phyloP scores from a whole-genome alignment of 2,113 vertebrate species.

The Scophthalmus maximus region DNA sequence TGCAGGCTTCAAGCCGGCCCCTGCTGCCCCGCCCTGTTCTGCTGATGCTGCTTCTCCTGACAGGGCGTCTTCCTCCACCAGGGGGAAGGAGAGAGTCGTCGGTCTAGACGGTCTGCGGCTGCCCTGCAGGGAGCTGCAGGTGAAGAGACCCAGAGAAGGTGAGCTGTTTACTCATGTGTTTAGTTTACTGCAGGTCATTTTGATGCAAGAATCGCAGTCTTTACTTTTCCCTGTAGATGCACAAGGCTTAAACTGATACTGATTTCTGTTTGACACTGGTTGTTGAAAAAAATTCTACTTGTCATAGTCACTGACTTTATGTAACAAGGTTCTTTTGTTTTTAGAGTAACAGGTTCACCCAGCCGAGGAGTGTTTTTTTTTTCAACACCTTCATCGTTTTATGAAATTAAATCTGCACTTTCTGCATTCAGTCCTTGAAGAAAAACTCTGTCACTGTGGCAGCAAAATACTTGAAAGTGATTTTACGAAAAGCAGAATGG shows the following conservation, averaged over 20 bases:
- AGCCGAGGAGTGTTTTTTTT: not conserved
- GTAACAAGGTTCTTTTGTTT: not conserved
- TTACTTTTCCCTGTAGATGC: not conserved
- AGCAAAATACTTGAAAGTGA: not conserved
- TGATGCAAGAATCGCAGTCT: not conserved
- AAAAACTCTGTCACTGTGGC: not conserved
- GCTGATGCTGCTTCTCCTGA: constrained; percentile 46
- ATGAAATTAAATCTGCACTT: not conserved
- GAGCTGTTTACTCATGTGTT: not conserved
- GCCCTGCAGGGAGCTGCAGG: constrained; percentile 77
- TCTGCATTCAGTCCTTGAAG: not conserved
- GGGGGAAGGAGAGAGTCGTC: constrained; percentile 84
- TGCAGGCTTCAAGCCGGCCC: constrained; percentile 5
- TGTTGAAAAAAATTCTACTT: not conserved
- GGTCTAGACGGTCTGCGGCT: constrained; percentile 79
- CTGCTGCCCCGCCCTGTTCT: not conserved
- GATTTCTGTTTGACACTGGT: no score
- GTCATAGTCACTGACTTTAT: not conserved
- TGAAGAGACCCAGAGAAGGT: constrained; percentile 90
- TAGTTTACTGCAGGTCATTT: not conserved
- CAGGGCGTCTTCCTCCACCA: constrained; percentile 77
- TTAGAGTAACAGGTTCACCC: not conserved
- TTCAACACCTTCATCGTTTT: not conserved
- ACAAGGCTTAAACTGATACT: not conserved
- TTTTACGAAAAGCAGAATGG: no score